Evolutionary conservation across 2,113 vertebrate genomes (phyloP).

Genomic region (Rhinogobius similis): DNA sequence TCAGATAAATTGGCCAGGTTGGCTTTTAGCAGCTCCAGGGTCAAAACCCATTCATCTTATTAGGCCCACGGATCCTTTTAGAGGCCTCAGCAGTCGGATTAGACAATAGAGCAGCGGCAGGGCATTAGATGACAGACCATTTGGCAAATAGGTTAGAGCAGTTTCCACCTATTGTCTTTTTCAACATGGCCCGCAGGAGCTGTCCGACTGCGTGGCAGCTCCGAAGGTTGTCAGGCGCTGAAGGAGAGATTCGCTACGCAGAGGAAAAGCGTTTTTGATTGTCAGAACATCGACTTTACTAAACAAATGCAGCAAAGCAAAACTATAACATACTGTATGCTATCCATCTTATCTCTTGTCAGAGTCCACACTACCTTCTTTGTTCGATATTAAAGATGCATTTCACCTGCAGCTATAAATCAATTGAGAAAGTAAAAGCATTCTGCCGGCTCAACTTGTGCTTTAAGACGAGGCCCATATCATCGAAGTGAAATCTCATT

Average conservation of each 20-base stretch:
- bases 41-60: conserved; percentile 93
- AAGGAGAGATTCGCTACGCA: conserved; percentile 10
- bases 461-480: neutral
- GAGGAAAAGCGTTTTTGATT: conserved; percentile 1
- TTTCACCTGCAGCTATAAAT: conserved; percentile 5
- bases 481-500: neutral
- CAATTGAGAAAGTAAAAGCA: conserved; percentile 5
- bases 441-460: neutral
- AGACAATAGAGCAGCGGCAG: conserved; percentile 71
- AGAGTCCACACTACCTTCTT: neutral
- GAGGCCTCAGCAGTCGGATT: conserved; percentile 88
- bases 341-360: conserved; percentile 10
- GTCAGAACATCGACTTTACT: conserved; percentile 25
- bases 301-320: conserved; percentile 22
- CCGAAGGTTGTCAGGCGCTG: conserved; percentile 29
- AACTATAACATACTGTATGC: neutral
- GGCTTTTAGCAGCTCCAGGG: conserved; percentile 90
- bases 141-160: conserved; percentile 74
- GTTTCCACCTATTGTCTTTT: conserved; percentile 68
- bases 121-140: conserved; percentile 73
- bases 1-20: conserved; percentile 92
- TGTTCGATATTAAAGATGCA: conserved; percentile 17
- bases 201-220: conserved; percentile 49
- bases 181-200: conserved; percentile 51
- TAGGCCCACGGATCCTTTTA: conserved; percentile 89